Evolutionary conservation across 2,113 vertebrate species (phyloP).

Genomic region (Pyrgilauda ruficollis): DNA sequence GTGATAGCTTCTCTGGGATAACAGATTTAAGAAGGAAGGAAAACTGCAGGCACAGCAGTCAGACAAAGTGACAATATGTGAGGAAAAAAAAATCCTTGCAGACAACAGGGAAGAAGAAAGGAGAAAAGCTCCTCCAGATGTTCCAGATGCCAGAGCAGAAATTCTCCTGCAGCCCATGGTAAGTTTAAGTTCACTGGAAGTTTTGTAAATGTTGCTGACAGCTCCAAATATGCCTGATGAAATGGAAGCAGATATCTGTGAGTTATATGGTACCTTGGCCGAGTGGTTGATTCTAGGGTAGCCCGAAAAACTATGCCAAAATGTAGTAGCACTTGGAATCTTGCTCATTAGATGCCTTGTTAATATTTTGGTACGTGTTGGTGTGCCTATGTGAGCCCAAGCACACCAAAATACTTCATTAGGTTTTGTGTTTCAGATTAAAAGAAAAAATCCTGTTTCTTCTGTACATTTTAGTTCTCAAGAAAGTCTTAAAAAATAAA

Average conservation of each 20-base stretch:
- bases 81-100: neutral
- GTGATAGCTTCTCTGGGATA: neutral
- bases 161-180: rapidly evolving
- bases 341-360: neutral
- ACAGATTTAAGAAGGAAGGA: neutral
- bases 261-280: neutral
- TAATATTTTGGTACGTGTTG: neutral
- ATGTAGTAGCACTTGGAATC: neutral
- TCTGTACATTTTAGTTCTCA: neutral
- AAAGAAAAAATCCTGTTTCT: neutral
- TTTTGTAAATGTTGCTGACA: neutral
- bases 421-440: neutral
- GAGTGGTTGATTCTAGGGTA: neutral
- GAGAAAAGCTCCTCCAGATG: neutral
- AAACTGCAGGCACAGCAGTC: neutral
- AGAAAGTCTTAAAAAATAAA: neutral
- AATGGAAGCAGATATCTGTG: neutral
- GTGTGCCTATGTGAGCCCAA: neutral
- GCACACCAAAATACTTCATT: neutral
- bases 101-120: neutral
- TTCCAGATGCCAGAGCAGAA: neutral
- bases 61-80: neutral
- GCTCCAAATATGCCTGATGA: neutral
- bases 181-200: neutral
- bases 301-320: neutral